Base-by-base conservation (phyloP, 2,888 invertebrate species). In the Elegia similella region DNA sequence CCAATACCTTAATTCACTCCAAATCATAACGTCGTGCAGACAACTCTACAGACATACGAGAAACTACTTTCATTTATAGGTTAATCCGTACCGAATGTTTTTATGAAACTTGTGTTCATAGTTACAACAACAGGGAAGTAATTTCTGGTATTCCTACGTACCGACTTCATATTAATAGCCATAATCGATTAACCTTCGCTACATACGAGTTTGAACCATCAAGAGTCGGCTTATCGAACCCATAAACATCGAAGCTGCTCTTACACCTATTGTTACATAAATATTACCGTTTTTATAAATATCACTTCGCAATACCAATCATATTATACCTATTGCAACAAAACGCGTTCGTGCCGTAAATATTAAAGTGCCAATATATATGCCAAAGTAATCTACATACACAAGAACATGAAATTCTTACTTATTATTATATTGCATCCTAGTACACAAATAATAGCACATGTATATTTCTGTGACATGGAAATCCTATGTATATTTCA, bases 1-100 rank as follows among this genome's bases (percentile, higher is more conserved):
- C 65, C 72, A 63, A 64, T 60, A 63, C 64, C 62, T 59, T 62
- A 64, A 68, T 62, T 64, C 81, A 66, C 65, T 66, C 76, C 79
- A 75, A 76, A 72, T 65, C 16, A 75, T 70, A 74, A 55, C 30
- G 64, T 32, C 61, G 68, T 69, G 72, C 65, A 63, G 60, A 59
- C 34, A 67, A 61, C 59, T 62, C 60, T 68, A 68, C 62, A 38
- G 60, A 64, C 43, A 56, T 63, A 64, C 52, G 30, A 53, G 13
- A 15, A n/a, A 8, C 7, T 6, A n/a, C 29, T 23, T 13, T 13
- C 13, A 43, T 29, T 12, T n/a, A 44, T 43, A 52, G 29, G 23
- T 23, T 8, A 10, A 46, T 34, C 32, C 8, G 44, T 34, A 46
- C 8, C 34, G n/a, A 53, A 1, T 8, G 12, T 38, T 38, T n/a